Evolutionary conservation across 2,797 vertebrate species (phyloP), one percentile per base, ranked within the genome.

Genomic region (Pseudocheirus occidentalis): DNA sequence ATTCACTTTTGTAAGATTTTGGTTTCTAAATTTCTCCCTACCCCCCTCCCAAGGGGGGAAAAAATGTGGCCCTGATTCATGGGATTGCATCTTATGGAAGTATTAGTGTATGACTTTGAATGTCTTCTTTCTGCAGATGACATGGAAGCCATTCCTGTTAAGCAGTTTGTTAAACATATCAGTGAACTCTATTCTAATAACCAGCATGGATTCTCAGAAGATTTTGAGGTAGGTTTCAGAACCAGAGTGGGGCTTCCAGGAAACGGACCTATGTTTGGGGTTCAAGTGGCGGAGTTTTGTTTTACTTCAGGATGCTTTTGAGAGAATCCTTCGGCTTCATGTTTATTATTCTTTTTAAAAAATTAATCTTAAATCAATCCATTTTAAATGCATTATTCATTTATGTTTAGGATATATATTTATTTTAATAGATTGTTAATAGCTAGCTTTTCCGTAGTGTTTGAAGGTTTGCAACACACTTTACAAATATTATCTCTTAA

Each of bases 111-210:
- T 96, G 97, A 97, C 87, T 96, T 96, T 97, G 59, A 96, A 87
- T 95, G 0, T 98, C 46, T 95, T 93, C 98, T 97, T 55, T 93
- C 96, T 98, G 94, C 99, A 99, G 99, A 99, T 99, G 99, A 99
- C 98, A 99, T 99, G 99, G 99, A 99, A 97, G 99, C 99, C 97
- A 99, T 99, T 98, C 99, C 99, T 55, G 99, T 99, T 96, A 99
- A 99, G 98, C 99, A 99, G 98, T 99, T 99, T 95, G 98, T 99
- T 95, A 99, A 99, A 99, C 99, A 99, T 98, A 98, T 99, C 97
- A 99, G 99, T 98, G 99, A 99, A 97, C 99, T 99, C 62, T 99
- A 99, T 98, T 99, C 99, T 97, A 99, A 99, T 98, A 99, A 99
- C 99, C 99, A 99, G 96, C 99, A 99, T 93, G 99, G 99, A 92